Evolutionary conservation across 2,888 invertebrate species (phyloP), one percentile per base, ranked within the genome.

Genomic region (Athalia rosae): DNA sequence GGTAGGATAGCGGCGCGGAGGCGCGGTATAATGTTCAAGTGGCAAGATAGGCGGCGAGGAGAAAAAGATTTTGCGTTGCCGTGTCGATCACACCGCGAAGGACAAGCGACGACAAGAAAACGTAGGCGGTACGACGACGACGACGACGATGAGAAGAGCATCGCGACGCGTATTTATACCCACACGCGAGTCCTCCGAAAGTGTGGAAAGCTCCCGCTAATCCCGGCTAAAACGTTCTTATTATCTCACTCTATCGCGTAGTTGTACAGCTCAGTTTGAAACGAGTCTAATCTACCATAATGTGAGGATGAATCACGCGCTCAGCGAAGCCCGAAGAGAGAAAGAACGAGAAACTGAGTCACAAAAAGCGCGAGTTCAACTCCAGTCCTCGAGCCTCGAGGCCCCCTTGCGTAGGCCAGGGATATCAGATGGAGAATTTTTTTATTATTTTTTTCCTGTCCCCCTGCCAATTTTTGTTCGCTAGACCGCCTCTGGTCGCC

Each of bases 291-390:
- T 53, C 53, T 53, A 53, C 53, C 53, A 53, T 53, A 53, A 53
- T 53, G 53, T n/a, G 53, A 7, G 53, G n/a, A 53, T 53, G 53
- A 53, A 53, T 53, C 53, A 53, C 53, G 53, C 53, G 53, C 53
- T 53, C 53, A 53, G n/a, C 11, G 53, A n/a, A 53, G n/a, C 11
- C 53, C 53, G 53, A 9, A 11, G 28, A 28, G 28, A 28, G 28
- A 28, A 28, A 28, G 28, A 28, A 28, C 28, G 28, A 28, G 28
- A 28, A 28, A 28, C 53, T 53, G 53, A 9, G 53, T 53, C n/a
- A 53, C 53, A 53, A 53, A 53, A 53, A 53, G 53, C 53, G 53
- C 53, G n/a, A 11, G 11, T n/a, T 53, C 53, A n/a, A 53, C 9
- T 11, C n/a, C 53, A n/a, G 53, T 4, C 53, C 11, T 53, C 53